A percentile compares a stretch with the other conserved stretches of the same genome.
Conservation (phyloP, 2,113 vertebrate genomes). For the Peucedramus taeniatus region DNA sequence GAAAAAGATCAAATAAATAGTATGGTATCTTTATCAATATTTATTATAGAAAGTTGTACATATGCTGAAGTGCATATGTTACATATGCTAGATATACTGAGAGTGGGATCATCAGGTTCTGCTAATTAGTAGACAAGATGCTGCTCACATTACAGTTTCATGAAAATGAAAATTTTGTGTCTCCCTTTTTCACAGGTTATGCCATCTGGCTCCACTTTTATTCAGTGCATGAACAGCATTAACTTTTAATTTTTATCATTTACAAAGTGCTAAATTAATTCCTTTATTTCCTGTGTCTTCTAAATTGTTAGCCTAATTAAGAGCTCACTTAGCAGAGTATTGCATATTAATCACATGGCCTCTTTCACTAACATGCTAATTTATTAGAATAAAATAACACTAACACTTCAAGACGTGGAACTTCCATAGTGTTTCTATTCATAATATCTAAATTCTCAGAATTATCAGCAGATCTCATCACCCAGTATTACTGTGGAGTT, state of each 20-base stretch:
- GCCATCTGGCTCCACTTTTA: slow-evolving; percentile 70
- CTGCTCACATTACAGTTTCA: slow-evolving; percentile 60
- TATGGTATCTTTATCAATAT: slow-evolving; percentile 25
- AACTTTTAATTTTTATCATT: slow-evolving; percentile 56
- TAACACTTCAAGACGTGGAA: neutral
- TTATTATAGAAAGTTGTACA: slow-evolving; percentile 8
- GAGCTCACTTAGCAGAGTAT: neutral
- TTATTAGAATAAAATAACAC: neutral
- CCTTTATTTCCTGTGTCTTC: slow-evolving; percentile 20
- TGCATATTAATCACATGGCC: neutral
- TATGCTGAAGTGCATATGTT: slow-evolving; percentile 29
- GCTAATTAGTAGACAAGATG: slow-evolving; percentile 48
- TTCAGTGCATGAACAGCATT: slow-evolving; percentile 46
- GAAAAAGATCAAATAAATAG: slow-evolving; percentile 5
- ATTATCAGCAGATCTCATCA: neutral
- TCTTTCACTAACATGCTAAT: neutral
- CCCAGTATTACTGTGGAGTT: neutral
- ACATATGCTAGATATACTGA: neutral
- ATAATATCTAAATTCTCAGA: neutral
- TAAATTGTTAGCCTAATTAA: slow-evolving; percentile 20
- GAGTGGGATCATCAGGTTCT: slow-evolving; percentile 45
- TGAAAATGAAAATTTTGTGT: slow-evolving; percentile 59
- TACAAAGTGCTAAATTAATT: slow-evolving; percentile 52
- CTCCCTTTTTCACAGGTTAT: slow-evolving; percentile 57
- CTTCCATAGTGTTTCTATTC: neutral